Conservation (phyloP, 2,888 invertebrate species). For the Pandemis heparana region DNA sequence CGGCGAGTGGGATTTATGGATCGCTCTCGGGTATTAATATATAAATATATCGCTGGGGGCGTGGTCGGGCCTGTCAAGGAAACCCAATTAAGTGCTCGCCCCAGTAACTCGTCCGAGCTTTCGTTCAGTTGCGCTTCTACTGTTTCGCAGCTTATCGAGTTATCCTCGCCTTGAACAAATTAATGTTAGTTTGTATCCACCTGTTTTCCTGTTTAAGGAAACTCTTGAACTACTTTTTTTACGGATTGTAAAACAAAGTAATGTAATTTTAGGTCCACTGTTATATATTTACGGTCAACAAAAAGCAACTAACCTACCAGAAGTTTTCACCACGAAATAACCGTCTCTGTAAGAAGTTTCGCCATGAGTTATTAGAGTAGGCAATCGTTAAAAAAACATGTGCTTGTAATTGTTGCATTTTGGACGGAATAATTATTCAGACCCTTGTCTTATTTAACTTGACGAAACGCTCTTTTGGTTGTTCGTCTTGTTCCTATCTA, state of each 20-base stretch:
- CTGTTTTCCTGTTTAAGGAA: conserved; percentile 13
- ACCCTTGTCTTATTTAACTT: no score
- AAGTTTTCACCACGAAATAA: no score
- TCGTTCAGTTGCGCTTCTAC: conserved; percentile 31
- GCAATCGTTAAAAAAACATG: no score
- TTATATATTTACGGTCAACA: not conserved
- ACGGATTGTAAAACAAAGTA: not conserved
- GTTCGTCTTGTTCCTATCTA: no score
- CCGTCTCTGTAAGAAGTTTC: no score
- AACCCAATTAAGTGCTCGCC: conserved; percentile 40
- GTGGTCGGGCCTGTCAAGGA: conserved; percentile 32
- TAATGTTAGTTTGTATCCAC: conserved; percentile 39
- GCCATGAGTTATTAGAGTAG: no score
- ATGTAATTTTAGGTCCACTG: not conserved
- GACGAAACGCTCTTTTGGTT: no score
- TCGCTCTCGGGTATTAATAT: conserved; percentile 13
- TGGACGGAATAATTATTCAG: no score
- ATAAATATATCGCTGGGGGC: conserved; percentile 7
- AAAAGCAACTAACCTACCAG: no score
- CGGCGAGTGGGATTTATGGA: conserved; percentile 22
- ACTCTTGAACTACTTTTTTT: conserved; percentile 18
- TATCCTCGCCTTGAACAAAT: conserved; percentile 39
- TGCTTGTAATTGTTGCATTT: no score
- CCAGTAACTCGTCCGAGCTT: conserved; percentile 36
- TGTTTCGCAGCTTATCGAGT: conserved; percentile 37